A percentile compares a stretch with the other conserved stretches of the same genome.
Evolutionary conservation across 2,797 vertebrate genomes (phyloP).

Genomic region (Spondyliosoma cantharus): DNA sequence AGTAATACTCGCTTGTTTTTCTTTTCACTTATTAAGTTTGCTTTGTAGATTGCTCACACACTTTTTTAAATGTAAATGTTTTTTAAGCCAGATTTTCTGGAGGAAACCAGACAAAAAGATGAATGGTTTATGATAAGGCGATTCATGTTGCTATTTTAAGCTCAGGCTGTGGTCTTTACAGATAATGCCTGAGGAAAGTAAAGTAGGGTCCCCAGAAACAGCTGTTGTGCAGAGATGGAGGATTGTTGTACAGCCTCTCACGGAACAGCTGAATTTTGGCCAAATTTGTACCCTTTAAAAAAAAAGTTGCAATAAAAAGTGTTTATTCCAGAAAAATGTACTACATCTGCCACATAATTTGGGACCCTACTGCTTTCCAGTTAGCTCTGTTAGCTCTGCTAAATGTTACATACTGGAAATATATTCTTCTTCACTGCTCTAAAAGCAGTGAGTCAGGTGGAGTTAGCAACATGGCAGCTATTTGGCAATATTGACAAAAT

Average conservation of each 20-base stretch:
- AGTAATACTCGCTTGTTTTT: conserved; percentile 20
- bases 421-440: no score
- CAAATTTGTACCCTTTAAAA: background rate
- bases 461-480: no score
- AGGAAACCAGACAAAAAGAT: conserved; percentile 58
- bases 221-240: conserved; percentile 30
- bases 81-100: conserved; percentile 42
- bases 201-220: conserved; percentile 37
- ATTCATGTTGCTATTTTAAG: conserved; percentile 70
- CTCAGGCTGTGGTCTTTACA: conserved; percentile 61
- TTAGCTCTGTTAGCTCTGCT: no score
- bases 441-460: no score
- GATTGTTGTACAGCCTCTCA: conserved; percentile 28
- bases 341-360: background rate
- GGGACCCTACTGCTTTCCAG: no score
- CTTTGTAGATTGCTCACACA: conserved; percentile 37
- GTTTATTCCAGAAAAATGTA: background rate
- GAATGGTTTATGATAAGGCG: conserved; percentile 65
- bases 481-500: no score
- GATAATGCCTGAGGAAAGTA: conserved; percentile 52
- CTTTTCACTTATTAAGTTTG: conserved; percentile 40
- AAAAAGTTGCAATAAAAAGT: background rate
- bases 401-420: no score
- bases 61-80: conserved; percentile 5
- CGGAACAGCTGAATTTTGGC: conserved; percentile 8